These are phyloP conservation scores for Hycleus cichorii DNA, from an alignment of 1,140 invertebrate genomes.

Conservation along the genomic window DNA sequence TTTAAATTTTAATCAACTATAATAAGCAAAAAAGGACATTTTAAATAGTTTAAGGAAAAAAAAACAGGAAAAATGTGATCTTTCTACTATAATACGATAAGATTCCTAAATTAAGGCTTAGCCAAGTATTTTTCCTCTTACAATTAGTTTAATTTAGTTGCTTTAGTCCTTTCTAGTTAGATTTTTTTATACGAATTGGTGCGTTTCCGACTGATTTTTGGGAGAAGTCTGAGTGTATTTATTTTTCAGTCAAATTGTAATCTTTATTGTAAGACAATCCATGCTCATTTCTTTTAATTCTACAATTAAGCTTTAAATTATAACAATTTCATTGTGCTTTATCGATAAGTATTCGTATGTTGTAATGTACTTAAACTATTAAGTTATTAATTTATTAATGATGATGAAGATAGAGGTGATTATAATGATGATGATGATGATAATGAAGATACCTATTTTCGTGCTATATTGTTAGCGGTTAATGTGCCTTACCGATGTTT, in stretches of 20 bases:
- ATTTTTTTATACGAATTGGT: too few species aligned
- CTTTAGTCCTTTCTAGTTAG: too few species aligned
- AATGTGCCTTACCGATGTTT: constrained; percentile 21
- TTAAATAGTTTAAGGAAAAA: background rate
- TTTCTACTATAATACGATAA: background rate
- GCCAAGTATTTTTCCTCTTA: too few species aligned
- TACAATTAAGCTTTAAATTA: background rate
- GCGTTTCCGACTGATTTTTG: too few species aligned
- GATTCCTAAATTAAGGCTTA: background rate
- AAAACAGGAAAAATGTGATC: background rate
- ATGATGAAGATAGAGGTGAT: too few species aligned
- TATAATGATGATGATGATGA: too few species aligned
- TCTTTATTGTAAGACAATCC: background rate
- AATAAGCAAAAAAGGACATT: too few species aligned
- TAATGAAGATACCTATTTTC: background rate
- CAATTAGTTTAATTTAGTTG: too few species aligned
- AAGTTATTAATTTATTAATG: background rate
- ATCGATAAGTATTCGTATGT: constrained; percentile 2
- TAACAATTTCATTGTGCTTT: constrained; percentile 3
- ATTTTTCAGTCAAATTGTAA: background rate
- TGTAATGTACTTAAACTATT: constrained; percentile 3
- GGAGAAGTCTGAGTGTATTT: background rate
- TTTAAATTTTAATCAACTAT: background rate
- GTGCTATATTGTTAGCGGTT: constrained; percentile 18
- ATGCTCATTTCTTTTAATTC: background rate